Evolutionary conservation across 2,888 invertebrate genomes (phyloP), one percentile per base, ranked within the genome.

Genomic region (Sminthurides aquaticus): DNA sequence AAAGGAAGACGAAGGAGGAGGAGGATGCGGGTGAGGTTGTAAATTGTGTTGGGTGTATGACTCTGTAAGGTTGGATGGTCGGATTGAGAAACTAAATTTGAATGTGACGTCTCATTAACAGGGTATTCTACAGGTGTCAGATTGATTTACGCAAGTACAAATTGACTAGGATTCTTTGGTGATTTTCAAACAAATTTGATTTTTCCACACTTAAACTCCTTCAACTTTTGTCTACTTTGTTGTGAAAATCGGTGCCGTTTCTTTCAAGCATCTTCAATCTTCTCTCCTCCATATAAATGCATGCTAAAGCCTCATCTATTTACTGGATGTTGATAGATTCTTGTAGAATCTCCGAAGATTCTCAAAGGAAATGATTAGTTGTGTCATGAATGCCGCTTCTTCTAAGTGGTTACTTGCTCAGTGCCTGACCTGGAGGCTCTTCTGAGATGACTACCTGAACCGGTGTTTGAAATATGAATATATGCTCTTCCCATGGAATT

Each of bases 161-260:
- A 69, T 67, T 65, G 64, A 62, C 61, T 62, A 61, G 62, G 57
- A 69, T 69, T 67, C 69, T 60, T 69, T 25, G 60, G 59, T 66
- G 66, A 57, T 67, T 69, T 64, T 66, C 64, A 64, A 67, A 34
- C 43, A 34, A 34, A 34, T 34, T 34, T 34, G 43, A 11, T 34
- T 34, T 34, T n/a, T n/a, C n/a, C n/a, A n/a, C n/a, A n/a, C n/a
- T n/a, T n/a, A n/a, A n/a, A n/a, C n/a, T n/a, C n/a, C n/a, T n/a
- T n/a, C n/a, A n/a, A n/a, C n/a, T n/a, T 34, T 34, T 34, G 43
- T 34, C 5, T 15, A 34, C 43, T 34, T 34, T 34, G 15, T 34
- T 34, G 8, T 15, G 15, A 34, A 34, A 34, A 34, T 34, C 43
- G 15, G 15, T 34, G 8, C 5, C 43, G 43, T 34, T 5, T 34